Evolutionary conservation across 2,888 invertebrate genomes (phyloP), one percentile per base, ranked within the genome.

Genomic region (Spodoptera picta): DNA sequence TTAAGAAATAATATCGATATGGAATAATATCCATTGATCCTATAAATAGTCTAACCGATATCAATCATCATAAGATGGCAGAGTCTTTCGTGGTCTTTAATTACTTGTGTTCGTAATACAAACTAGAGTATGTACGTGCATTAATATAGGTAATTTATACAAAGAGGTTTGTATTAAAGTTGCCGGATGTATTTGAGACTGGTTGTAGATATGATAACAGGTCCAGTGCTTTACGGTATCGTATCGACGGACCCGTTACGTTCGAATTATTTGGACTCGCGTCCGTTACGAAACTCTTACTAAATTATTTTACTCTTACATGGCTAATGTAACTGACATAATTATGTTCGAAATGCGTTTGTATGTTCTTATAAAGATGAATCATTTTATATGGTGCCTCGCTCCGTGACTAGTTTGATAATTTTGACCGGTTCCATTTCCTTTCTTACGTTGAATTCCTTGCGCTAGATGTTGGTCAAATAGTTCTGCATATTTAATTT

Each of bases 151-250:
- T 64, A 73, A 68, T 73, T 62, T 68, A 58, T 69, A 62, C 67
- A 72, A 71, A 70, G 65, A 73, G 63, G 57, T 45, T 60, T 67
- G 50, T 67, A 55, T 60, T 78, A 64, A 74, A 68, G 66, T 67
- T 70, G 61, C 63, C 80, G 75, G 81, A 75, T 80, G 70, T 79
- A 55, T 77, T 71, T 68, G 69, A 80, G 73, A 82, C 75, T 75
- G 75, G 80, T 77, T 74, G 80, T 73, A 77, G 77, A 71, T 77
- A 74, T 73, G 49, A 67, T 67, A 83, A 78, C 82, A 75, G 79
- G 79, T 83, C 73, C 69, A 75, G 69, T 76, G 69, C 68, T 73
- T 83, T 85, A 84, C 86, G 83, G 85, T 84, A 84, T 80, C 71
- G 66, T 63, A 71, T 72, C 69, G 71, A 65, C 47, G 57, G 54